Percentiles rank a stretch among this genome's conserved stretches.
phyloP scores from a whole-genome alignment of 2,888 invertebrate genomes.

The Pollenia labialis region DNA sequence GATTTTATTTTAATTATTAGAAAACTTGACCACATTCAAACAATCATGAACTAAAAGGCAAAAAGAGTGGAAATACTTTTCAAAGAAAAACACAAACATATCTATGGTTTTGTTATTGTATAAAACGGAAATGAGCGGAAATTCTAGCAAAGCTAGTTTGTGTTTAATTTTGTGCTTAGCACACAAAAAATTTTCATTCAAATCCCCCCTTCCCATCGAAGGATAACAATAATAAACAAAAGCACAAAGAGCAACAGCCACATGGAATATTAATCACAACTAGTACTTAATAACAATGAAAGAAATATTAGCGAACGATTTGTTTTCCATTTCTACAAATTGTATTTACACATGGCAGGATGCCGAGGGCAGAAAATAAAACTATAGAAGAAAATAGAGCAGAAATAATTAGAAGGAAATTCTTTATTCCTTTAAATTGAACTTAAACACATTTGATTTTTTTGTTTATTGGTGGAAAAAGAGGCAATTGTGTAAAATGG shows the following conservation, averaged over 20 bases:
- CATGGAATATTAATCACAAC: conserved; percentile 48
- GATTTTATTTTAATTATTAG: too few species aligned
- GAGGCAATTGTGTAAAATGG: neutral
- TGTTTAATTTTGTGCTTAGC: neutral
- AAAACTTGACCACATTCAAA: conserved; percentile 19
- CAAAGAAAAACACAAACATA: conserved; percentile 5
- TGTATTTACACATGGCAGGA: conserved; percentile 4
- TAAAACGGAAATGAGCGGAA: conserved; percentile 56
- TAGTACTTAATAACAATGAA: conserved; percentile 44
- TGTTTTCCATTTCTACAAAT: conserved; percentile 31
- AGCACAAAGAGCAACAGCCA: neutral
- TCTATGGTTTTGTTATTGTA: neutral
- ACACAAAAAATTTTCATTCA: neutral
- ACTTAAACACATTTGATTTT: neutral
- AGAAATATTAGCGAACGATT: conserved; percentile 40
- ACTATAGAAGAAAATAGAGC: neutral
- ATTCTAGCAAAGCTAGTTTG: conserved; percentile 40
- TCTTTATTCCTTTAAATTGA: conserved; percentile 34
- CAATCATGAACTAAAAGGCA: neutral
- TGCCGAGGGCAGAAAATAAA: neutral
- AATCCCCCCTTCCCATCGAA: too few species aligned
- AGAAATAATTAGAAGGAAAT: conserved; percentile 30
- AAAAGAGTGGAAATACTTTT: neutral
- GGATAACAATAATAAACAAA: conserved; percentile 16
- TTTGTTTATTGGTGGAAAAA: neutral